Conservation (phyloP, 2,888 invertebrate species). For the Dastarcus helophoroides region DNA sequence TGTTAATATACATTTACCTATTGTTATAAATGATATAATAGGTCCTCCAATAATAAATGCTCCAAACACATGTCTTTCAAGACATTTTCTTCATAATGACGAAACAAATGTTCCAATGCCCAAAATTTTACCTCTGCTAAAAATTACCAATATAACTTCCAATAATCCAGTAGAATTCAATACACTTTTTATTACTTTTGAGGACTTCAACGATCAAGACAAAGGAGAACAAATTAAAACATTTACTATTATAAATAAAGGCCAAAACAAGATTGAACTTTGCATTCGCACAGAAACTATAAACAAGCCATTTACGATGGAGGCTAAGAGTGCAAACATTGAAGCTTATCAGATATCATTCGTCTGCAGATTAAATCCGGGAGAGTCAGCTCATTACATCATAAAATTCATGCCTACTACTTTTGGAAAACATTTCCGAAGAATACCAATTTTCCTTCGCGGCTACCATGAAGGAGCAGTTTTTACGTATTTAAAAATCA, state of each 20-base stretch:
- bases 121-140: too few species aligned
- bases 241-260: too few species aligned
- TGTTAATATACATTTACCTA: constrained; percentile 47
- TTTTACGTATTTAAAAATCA: constrained; percentile 30
- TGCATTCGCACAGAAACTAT: constrained; percentile 26
- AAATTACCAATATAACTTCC: too few species aligned
- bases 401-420: constrained; percentile 23
- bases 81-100: too few species aligned
- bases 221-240: too few species aligned
- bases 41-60: constrained; percentile 43
- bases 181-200: too few species aligned
- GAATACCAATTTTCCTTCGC: constrained; percentile 30
- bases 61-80: too few species aligned
- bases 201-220: too few species aligned
- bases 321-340: constrained; percentile 18
- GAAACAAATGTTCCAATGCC: too few species aligned
- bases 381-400: constrained; percentile 20
- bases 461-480: constrained; percentile 22
- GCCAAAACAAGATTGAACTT: constrained; percentile 15
- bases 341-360: constrained; percentile 14
- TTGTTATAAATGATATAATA: constrained; percentile 45
- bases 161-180: too few species aligned
- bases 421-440: constrained; percentile 20
- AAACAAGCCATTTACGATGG: constrained; percentile 23
- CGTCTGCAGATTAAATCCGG: constrained; percentile 19